Conservation (phyloP, 2,113 vertebrate species). For the Syrmaticus mikado region DNA sequence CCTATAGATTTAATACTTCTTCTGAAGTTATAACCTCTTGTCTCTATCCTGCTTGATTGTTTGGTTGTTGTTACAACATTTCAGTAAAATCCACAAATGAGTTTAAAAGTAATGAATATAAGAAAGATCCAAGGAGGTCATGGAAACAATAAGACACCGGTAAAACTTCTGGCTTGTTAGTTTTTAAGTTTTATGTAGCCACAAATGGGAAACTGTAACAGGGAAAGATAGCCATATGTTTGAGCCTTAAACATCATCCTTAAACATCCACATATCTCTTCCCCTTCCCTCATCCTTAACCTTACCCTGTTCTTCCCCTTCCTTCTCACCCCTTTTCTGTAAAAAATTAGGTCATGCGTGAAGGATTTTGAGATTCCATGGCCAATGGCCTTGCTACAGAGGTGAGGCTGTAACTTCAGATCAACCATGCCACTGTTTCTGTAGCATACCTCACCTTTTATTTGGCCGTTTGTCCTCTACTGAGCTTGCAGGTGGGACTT, state of each 20-base stretch:
- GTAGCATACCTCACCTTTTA: conserved; percentile 81
- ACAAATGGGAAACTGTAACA: not conserved
- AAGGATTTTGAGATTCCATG: conserved; percentile 79
- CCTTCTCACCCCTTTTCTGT: not conserved
- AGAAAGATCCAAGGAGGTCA: not conserved
- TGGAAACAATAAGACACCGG: not conserved
- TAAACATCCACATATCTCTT: not conserved
- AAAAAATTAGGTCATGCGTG: not conserved
- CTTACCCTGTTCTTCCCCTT: not conserved
- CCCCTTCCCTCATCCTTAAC: not conserved
- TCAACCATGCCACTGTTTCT: conserved; percentile 82
- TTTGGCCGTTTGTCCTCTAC: conserved; percentile 83
- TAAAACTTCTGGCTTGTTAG: not conserved
- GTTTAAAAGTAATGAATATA: not conserved
- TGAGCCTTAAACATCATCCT: not conserved
- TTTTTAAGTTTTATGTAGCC: not conserved
- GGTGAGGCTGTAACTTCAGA: conserved; percentile 82
- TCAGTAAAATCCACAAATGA: not conserved
- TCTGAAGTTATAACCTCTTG: not conserved
- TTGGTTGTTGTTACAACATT: not conserved
- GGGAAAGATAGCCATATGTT: not conserved
- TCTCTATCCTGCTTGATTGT: not conserved
- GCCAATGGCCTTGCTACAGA: conserved; percentile 82
- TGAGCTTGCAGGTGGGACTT: conserved; percentile 79
- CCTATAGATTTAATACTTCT: not conserved